Percentiles rank a stretch among this genome's conserved stretches.
Evolutionary conservation across 1,140 invertebrate genomes (phyloP).

Genomic region (Drosophila murphyi): DNA sequence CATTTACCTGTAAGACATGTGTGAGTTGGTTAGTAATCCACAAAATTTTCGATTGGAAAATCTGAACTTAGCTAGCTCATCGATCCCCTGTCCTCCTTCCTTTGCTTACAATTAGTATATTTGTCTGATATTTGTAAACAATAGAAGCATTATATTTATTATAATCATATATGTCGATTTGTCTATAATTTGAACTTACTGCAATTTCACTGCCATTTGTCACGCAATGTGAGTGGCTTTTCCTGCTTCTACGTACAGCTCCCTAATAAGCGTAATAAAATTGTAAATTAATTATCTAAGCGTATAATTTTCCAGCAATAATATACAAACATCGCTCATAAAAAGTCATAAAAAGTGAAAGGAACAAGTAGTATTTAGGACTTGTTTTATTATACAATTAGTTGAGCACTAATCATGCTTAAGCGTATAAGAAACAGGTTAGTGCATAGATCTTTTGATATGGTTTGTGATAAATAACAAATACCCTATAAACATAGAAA

Average conservation of each 20-base stretch:
- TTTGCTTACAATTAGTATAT: conserved; percentile 32
- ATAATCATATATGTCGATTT: conserved; percentile 6
- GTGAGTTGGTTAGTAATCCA: too few species aligned
- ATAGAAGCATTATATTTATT: conserved; percentile 4
- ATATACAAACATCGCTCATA: background rate
- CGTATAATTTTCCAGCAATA: conserved; percentile 21
- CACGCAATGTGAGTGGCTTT: conserved; percentile 31
- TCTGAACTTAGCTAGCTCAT: too few species aligned
- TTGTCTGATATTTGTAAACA: conserved; percentile 16
- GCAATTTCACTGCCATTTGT: conserved; percentile 25
- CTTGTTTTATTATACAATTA: too few species aligned
- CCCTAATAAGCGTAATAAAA: conserved; percentile 57
- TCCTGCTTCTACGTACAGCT: conserved; percentile 2
- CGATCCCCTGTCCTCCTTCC: background rate
- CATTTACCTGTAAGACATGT: too few species aligned
- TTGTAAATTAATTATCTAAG: conserved; percentile 67
- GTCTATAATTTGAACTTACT: conserved; percentile 5
- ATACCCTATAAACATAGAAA: too few species aligned
- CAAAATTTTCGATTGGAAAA: too few species aligned
- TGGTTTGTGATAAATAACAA: too few species aligned
- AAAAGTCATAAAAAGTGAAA: background rate
- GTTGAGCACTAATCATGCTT: background rate
- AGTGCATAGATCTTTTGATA: too few species aligned
- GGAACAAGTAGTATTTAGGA: too few species aligned
- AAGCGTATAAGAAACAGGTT: background rate